phyloP scores from a whole-genome alignment of 2,113 vertebrate genomes.

The Echinops telfairi region DNA sequence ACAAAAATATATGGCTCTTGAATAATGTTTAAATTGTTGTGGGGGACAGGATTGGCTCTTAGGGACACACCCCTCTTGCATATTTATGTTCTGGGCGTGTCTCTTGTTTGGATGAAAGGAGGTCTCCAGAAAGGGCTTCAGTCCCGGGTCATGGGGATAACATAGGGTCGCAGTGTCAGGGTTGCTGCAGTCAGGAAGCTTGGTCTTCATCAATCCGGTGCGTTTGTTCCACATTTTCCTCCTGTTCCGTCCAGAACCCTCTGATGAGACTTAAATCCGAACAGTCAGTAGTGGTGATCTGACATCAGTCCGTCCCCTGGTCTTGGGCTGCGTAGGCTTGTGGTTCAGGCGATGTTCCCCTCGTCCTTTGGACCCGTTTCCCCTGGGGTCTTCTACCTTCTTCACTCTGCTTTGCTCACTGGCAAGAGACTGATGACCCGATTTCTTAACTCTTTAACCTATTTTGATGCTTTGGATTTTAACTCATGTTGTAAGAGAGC shows the following conservation, averaged over 20 bases:
- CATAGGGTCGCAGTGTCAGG: background rate
- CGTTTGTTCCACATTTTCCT: background rate
- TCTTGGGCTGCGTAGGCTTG: background rate
- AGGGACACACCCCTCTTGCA: too few relatives aligned
- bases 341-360: background rate
- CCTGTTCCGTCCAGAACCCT: background rate
- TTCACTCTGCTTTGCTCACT: background rate
- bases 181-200: background rate
- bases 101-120: background rate
- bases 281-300: background rate
- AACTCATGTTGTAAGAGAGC: background rate
- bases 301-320: background rate
- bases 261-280: background rate
- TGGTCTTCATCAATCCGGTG: background rate
- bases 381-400: background rate
- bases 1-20: too few relatives aligned
- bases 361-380: background rate
- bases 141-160: background rate
- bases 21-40: too few relatives aligned
- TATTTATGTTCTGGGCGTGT: too few relatives aligned
- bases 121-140: background rate
- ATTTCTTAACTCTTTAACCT: background rate
- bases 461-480: background rate
- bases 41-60: too few relatives aligned
- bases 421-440: background rate